These are phyloP conservation scores for Gyps fulvus DNA, from an alignment of 2,113 vertebrate species.

Conservation along the genomic window DNA sequence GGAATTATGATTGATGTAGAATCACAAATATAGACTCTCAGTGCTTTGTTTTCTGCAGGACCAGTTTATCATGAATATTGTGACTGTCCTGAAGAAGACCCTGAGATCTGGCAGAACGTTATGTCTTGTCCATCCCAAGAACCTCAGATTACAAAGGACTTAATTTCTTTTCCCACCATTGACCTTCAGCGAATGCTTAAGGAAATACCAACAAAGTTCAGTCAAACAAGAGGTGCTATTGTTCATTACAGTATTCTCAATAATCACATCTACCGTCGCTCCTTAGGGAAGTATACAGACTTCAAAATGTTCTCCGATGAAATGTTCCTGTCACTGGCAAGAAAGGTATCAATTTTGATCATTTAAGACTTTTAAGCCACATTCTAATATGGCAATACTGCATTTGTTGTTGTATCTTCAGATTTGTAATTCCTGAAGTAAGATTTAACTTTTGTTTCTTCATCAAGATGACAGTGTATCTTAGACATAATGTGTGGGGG, in stretches of 20 bases:
- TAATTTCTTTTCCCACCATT: constrained; percentile 81
- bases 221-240: constrained; percentile 80
- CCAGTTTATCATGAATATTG: constrained; percentile 92
- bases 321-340: constrained; percentile 86
- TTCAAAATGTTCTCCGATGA: constrained; percentile 98
- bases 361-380: not conserved
- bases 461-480: not conserved
- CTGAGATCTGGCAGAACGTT: constrained; percentile 73
- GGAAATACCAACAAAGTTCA: constrained; percentile 84
- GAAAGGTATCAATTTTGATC: constrained; percentile 79
- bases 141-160: constrained; percentile 82
- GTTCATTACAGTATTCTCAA: constrained; percentile 86
- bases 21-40: not conserved
- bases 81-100: constrained; percentile 81
- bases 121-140: constrained; percentile 82
- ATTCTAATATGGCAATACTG: not conserved
- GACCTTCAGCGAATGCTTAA: constrained; percentile 80
- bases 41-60: constrained; percentile 65
- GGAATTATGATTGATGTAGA: not conserved
- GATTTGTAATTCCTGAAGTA: not conserved
- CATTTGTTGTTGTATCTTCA: not conserved
- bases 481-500: not conserved
- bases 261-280: constrained; percentile 83
- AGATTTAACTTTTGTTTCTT: not conserved
- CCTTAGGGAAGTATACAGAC: constrained; percentile 92